Evolutionary conservation across 2,113 vertebrate species (phyloP), one percentile per base, ranked within the genome.

Genomic region (Siphamia tubifer): DNA sequence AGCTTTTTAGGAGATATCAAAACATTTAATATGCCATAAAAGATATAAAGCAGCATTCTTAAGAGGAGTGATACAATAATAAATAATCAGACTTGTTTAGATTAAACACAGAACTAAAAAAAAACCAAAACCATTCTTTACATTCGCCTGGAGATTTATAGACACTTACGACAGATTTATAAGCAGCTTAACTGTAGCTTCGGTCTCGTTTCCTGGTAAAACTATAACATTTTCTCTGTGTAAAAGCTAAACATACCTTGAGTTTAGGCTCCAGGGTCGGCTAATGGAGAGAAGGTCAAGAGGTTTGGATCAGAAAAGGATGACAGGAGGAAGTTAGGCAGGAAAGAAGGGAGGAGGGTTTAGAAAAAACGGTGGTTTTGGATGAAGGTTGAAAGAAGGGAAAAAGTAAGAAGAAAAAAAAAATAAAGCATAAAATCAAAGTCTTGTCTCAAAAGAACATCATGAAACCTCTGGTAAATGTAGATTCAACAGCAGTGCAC

Each of bases 231-330:
- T 24, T 13, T 8, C 1, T 11, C 3, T 13, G 10, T 23, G 49
- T 63, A 57, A 20, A 49, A 20, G 2, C 54, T 27, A 15, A 70
- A 81, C 83, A 31, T 87, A 86, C 81, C 85, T 87, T 89, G 13
- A 77, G 68, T 83, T 89, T 89, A 56, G 79, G 77, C 64, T 87
- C 87, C 84, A 78, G 24, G 28, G 78, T 75, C 8, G 69, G 83
- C 85, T 87, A 58, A 68, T 47, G 6, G 11, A 8, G 57, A 40
- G 9, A 15, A 16, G 66, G 60, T 62, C 21, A 56, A 36, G 20
- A 24, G 39, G 68, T 56, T 66, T 62, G 42, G 49, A 24, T 57
- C 16, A 42, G 34, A 40, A 2, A 4, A 53, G 17, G n/a, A n/a
- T n/a, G 40, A 77, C 16, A 61, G 38, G 25, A 12, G 28, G 6